phyloP scores from a whole-genome alignment of 2,113 vertebrate genomes.

The Sprattus sprattus region DNA sequence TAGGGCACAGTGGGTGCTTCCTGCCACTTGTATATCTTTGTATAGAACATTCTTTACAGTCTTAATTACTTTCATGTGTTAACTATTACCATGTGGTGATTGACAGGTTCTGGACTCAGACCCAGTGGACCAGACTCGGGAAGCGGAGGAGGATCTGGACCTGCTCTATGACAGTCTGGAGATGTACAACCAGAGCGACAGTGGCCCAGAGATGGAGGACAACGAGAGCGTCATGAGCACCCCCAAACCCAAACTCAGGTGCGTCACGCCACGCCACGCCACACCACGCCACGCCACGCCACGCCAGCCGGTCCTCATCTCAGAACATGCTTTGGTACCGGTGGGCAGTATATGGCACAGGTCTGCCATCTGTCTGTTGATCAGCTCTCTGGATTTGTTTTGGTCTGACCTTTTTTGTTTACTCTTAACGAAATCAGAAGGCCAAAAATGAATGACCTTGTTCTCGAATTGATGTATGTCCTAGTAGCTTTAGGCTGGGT shows the following conservation, averaged over 20 bases:
- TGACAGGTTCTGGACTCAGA: conserved; percentile 77
- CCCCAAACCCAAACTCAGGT: conserved; percentile 78
- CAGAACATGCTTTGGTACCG: too few relatives aligned
- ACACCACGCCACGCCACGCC: too few relatives aligned
- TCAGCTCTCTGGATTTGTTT: neutral
- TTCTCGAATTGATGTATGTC: neutral
- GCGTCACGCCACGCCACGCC: too few relatives aligned
- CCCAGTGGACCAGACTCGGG: conserved; percentile 75
- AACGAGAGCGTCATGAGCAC: conserved; percentile 76
- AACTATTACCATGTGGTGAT: neutral
- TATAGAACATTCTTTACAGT: neutral
- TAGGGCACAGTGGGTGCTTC: neutral
- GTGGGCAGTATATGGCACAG: neutral
- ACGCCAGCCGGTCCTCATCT: too few relatives aligned
- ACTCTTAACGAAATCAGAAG: too few relatives aligned
- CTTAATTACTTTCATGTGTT: neutral
- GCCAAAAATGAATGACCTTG: neutral
- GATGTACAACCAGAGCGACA: conserved; percentile 78
- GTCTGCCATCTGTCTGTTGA: neutral
- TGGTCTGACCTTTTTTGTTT: too few relatives aligned
- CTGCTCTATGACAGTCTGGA: conserved; percentile 76
- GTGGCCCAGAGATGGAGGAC: conserved; percentile 77
- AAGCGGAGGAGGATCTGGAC: conserved; percentile 77
- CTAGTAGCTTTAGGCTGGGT: neutral
- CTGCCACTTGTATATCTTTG: neutral